Base-by-base conservation (phyloP, 2,888 invertebrate genomes). In the Barypeithes pellucidus region DNA sequence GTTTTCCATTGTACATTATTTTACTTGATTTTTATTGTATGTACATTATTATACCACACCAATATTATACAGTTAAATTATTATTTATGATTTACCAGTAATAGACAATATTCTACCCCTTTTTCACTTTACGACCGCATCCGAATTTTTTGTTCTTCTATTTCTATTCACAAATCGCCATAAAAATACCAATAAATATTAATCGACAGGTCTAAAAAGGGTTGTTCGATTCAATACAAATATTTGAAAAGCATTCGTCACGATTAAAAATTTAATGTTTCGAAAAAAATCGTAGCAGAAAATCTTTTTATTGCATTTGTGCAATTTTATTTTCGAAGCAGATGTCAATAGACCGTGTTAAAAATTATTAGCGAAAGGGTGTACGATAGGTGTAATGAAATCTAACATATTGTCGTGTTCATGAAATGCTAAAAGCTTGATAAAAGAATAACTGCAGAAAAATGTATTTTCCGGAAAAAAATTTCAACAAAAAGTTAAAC, bases 241-340 rank as follows among this genome's bases (percentile, higher is more conserved):
- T 79, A 78, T 79, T 79, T 77, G 77, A 79, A 81, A 78, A 77
- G 77, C 65, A 82, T 81, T 81, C 78, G 81, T 77, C 75, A 77
- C 78, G 78, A 73, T 69, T 36, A 68, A 72, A 79, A 79, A 80
- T 77, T 81, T 80, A 81, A 81, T 82, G 81, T 81, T 80, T 79
- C 79, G 81, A 79, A 81, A 80, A 81, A 80, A 81, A 79, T 76
- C 61, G 72, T 69, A 67, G 73, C 66, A 57, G 54, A 67, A 50
- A 63, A 50, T 72, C n/a, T n/a, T 72, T 78, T 75, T 69, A 68
- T 78, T 76, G 43, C 43, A 41, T 67, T 76, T 73, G 39, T n/a
- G n/a, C 20, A 66, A 59, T 54, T 61, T 70, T 60, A 20, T 3
- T 57, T 39, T 22, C 20, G 16, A 50, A 75, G 70, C 77, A 77